phyloP scores from a whole-genome alignment of 2,888 invertebrate species.

The Lycophotia porphyrea region DNA sequence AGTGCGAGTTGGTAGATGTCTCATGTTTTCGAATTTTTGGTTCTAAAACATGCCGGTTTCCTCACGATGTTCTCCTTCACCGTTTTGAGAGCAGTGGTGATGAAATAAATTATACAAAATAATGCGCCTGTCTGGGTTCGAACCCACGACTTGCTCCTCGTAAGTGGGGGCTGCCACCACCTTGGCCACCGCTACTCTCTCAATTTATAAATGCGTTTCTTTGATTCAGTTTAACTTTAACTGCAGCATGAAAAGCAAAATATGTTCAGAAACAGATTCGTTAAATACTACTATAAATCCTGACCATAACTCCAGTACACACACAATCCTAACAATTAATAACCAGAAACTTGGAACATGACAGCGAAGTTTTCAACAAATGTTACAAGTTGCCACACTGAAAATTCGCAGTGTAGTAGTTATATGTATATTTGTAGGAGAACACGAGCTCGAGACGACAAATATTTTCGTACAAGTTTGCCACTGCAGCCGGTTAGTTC shows the following conservation, averaged over 20 bases:
- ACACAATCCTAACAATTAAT: conserved; percentile 55
- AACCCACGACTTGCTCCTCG: too few species aligned
- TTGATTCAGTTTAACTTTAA: background rate
- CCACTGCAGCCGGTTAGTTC: conserved; percentile 75
- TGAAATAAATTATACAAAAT: too few species aligned
- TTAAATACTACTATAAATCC: conserved; percentile 3
- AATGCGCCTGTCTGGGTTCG: too few species aligned
- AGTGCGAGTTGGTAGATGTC: too few species aligned
- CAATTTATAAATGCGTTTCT: background rate
- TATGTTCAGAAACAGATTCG: background rate
- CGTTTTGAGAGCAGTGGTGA: too few species aligned
- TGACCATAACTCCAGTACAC: conserved; percentile 23
- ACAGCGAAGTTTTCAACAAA: conserved; percentile 61
- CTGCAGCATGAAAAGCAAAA: background rate
- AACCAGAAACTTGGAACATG: conserved; percentile 55
- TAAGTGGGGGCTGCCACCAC: too few species aligned
- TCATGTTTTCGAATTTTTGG: too few species aligned
- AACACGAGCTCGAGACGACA: conserved; percentile 70
- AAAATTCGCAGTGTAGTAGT: conserved; percentile 53
- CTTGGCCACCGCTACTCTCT: too few species aligned
- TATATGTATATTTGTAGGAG: conserved; percentile 56
- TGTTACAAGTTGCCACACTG: conserved; percentile 57
- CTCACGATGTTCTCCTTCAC: too few species aligned
- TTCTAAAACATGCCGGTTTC: too few species aligned
- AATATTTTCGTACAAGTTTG: conserved; percentile 79